Base-by-base conservation (phyloP, 2,888 invertebrate genomes). In the Caradrina clavipalpis region DNA sequence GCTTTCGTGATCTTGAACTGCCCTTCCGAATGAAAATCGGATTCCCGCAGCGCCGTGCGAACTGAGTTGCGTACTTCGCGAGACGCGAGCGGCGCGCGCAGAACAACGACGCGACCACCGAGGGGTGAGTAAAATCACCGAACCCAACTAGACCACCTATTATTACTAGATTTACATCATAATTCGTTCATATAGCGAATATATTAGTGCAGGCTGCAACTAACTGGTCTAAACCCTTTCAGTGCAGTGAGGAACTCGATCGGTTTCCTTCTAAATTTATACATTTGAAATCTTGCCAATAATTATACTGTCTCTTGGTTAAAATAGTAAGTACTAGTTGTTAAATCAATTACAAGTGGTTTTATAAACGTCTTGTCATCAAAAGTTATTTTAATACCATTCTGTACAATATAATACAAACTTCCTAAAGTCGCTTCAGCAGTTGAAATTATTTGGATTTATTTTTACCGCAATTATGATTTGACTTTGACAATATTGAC, bases 1-100 rank as follows among this genome's bases (percentile, higher is more conserved):
- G 90, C 91, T 90, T 90, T 90, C 89, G 92, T 95, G 96, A 94
- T 95, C 96, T 96, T 96, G 96, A 96, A 94, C 93, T 95, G 96
- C 94, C 96, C 96, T 96, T 96, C 92, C 91, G 88, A 87, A 90
- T 90, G 91, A 91, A 92, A 95, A 93, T 89, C 88, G 89, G 90
- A 89, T 91, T 91, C 89, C 90, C 91, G 90, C 92, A 91, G 89
- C 88, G 90, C 81, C 82, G 88, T 69, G 79, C 86, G 86, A 76
- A 83, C 89, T 85, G 93, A 90, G 92, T 91, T 93, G 94, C 95
- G 96, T 93, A 94, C 86, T 83, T 80, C 73, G 81, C 68, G 88
- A 89, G 89, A 84, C 86, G 89, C 90, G 86, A 90, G 76, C 87
- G 91, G 90, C 94, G 93, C 93, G 94, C 94, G 94, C 94, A 94